phyloP scores from a whole-genome alignment of 1,140 invertebrate species.

The Pseudomyrmex dendroicus region DNA sequence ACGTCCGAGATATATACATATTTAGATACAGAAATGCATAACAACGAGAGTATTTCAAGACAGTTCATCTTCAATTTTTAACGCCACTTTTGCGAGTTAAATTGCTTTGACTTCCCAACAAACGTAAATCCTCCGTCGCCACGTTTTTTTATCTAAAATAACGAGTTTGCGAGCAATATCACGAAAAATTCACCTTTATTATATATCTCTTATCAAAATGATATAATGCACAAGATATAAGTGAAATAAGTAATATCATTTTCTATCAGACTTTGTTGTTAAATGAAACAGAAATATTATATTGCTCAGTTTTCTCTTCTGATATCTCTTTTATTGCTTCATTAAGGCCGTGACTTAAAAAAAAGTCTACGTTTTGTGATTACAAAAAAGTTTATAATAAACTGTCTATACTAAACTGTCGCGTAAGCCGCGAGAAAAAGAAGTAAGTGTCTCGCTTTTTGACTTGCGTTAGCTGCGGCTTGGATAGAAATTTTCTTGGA shows the following conservation, averaged over 20 bases:
- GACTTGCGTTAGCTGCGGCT: conserved; percentile 18
- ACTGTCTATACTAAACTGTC: conserved; percentile 15
- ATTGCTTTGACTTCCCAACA: conserved; percentile 47
- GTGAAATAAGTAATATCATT: neutral
- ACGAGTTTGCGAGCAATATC: conserved; percentile 23
- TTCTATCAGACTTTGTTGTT: neutral
- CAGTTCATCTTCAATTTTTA: conserved; percentile 48
- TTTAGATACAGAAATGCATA: conserved; percentile 72
- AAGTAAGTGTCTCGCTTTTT: neutral
- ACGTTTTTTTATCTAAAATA: conserved; percentile 23
- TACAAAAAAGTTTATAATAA: conserved; percentile 24
- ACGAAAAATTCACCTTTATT: neutral
- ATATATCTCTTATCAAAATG: neutral
- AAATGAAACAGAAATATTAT: neutral
- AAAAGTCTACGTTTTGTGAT: conserved; percentile 4
- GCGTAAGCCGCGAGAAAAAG: neutral
- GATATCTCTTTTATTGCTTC: conserved; percentile 10
- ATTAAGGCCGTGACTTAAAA: conserved; percentile 16
- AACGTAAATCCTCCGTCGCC: neutral
- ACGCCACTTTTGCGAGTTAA: conserved; percentile 47
- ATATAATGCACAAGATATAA: neutral
- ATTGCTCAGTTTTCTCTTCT: neutral
- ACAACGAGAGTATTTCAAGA: conserved; percentile 68
- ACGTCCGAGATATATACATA: conserved; percentile 62
- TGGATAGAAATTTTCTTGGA: conserved; percentile 70